Evolutionary conservation across 2,888 invertebrate genomes (phyloP), one percentile per base, ranked within the genome.

Genomic region (Thelaira solivaga): DNA sequence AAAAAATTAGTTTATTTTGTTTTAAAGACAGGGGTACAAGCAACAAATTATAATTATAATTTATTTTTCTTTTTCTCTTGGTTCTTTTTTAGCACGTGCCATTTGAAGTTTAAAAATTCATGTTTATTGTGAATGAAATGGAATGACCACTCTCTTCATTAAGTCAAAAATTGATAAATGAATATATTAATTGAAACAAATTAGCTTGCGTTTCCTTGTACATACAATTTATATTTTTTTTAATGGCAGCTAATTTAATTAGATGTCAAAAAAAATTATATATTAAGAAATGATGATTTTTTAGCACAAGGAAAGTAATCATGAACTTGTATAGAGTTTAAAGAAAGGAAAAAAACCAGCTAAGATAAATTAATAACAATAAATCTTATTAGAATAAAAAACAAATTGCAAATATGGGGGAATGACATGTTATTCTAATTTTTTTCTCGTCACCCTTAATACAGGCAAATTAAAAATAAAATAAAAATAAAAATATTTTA

Each of bases 241-340:
- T 24, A 26, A 16, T 24, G 16, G n/a, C 26, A 11, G 24, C 5
- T 26, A 1, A 11, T 59, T 55, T 47, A 49, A 61, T 39, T 41
- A 64, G 7, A 29, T 7, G 20, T 53, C 49, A 59, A 53, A 43
- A 26, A 51, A 24, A 69, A 69, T 75, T 69, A 68, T 22, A n/a
- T 34, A n/a, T n/a, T 39, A 45, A 68, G 47, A 49, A 29, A 10
- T 43, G 34, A 7, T 22, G 10, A 29, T 11, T 51, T 39, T 47
- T 29, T 24, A 29, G 10, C n/a, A 13, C 36, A 45, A 57, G 18
- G 18, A 64, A 59, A 34, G 22, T 16, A 8, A 11, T 13, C 0
- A 22, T n/a, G 11, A 0, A 47, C 13, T 1, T 11, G 26, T 4
- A n/a, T n/a, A 39, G 5, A 18, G 5, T 5, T 2, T 31, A 8